phyloP scores from a whole-genome alignment of 2,888 invertebrate genomes.

The Mythimna vitellina region DNA sequence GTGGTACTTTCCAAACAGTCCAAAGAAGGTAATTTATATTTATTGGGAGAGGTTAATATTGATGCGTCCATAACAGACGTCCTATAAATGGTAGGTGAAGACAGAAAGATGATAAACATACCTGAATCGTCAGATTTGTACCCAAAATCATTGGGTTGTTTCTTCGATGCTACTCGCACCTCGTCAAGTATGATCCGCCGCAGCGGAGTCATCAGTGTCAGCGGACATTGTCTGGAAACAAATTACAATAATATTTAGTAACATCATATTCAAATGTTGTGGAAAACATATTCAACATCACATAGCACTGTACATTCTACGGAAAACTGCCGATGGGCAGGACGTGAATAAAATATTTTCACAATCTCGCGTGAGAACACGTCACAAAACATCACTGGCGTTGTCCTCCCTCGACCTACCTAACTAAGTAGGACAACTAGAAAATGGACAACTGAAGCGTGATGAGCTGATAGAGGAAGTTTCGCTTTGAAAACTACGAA shows the following conservation, averaged over 20 bases:
- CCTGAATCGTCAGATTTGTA: conserved; percentile 92
- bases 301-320: background rate
- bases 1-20: background rate
- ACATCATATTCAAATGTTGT: conserved; percentile 11
- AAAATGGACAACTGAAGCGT: background rate
- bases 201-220: conserved; percentile 92
- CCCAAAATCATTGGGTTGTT: conserved; percentile 92
- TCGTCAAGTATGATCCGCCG: conserved; percentile 93
- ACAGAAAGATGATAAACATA: conserved; percentile 70
- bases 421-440: background rate
- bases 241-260: conserved; percentile 50
- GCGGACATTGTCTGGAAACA: conserved; percentile 92
- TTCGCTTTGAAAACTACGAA: background rate
- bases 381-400: background rate
- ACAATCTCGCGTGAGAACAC: background rate
- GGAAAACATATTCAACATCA: background rate
- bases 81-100: background rate
- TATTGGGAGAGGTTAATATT: background rate
- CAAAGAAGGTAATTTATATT: conserved; percentile 7
- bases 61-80: conserved; percentile 7
- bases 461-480: background rate
- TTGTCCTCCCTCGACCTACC: background rate
- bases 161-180: conserved; percentile 91
- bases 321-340: background rate
- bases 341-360: conserved; percentile 27